These are phyloP conservation scores for Endotricha flammealis DNA, from an alignment of 2,888 invertebrate genomes.

Conservation along the genomic window DNA sequence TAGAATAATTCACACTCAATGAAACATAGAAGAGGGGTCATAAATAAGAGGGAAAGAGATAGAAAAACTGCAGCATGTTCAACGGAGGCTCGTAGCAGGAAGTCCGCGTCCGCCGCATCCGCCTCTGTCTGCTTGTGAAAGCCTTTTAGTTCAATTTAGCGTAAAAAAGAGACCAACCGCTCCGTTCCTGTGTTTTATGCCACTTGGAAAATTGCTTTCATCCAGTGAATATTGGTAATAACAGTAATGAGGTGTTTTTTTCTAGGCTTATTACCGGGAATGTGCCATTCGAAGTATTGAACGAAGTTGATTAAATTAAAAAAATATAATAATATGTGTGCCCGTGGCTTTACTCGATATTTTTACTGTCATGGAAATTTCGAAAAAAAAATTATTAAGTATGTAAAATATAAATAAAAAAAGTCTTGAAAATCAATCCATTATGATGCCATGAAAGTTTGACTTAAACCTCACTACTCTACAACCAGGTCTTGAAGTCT, in stretches of 20 bases:
- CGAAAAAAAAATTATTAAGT: too few relatives aligned
- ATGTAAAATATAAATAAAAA: too few relatives aligned
- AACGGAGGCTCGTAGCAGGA: constrained; percentile 53
- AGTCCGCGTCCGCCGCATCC: constrained; percentile 60
- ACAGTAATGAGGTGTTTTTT: constrained; percentile 11
- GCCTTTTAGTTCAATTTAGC: constrained; percentile 74
- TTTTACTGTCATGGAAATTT: too few relatives aligned
- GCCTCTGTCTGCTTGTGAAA: constrained; percentile 57
- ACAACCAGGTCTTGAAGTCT: too few relatives aligned
- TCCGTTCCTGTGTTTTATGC: constrained; percentile 51
- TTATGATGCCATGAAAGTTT: too few relatives aligned
- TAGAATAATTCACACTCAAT: constrained; percentile 3
- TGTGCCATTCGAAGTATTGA: neutral
- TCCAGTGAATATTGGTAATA: constrained; percentile 26
- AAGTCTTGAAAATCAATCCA: too few relatives aligned
- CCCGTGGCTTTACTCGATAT: too few relatives aligned
- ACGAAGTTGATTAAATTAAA: too few relatives aligned
- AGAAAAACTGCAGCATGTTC: constrained; percentile 49
- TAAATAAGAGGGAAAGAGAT: constrained; percentile 37
- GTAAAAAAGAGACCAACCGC: constrained; percentile 58
- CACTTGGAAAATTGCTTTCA: constrained; percentile 47
- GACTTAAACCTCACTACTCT: too few relatives aligned
- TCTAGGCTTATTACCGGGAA: neutral
- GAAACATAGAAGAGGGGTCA: constrained; percentile 19
- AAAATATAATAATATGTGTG: too few relatives aligned